phyloP scores from a whole-genome alignment of 2,888 invertebrate genomes.

The Sminthurinus aureus region DNA sequence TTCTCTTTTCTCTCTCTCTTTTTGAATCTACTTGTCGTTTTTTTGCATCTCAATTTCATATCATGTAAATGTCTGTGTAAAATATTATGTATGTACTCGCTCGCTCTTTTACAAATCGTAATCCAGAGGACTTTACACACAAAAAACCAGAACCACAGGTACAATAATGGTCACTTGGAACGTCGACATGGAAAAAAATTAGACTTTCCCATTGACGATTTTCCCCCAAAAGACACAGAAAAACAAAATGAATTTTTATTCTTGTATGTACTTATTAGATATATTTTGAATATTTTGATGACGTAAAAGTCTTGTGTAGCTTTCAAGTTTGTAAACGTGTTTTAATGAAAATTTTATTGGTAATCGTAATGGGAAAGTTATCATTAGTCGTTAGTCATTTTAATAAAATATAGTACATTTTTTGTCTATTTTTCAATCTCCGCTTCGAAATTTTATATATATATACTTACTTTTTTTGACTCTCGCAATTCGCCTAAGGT shows the following conservation, averaged over 20 bases:
- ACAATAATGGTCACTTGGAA: conserved; percentile 50
- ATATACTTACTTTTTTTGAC: background rate
- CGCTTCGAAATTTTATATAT: conserved; percentile 29
- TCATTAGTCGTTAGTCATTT: conserved; percentile 10
- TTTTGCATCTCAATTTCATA: no score
- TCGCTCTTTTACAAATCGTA: background rate
- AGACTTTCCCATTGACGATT: conserved; percentile 31
- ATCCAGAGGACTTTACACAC: conserved; percentile 10
- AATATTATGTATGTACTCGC: no score
- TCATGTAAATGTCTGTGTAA: background rate
- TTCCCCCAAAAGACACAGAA: no score
- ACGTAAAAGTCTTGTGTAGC: background rate
- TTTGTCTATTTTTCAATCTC: conserved; percentile 41
- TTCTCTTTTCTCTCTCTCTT: conserved; percentile 28
- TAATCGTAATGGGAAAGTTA: conserved; percentile 30
- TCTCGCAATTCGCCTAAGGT: conserved; percentile 26
- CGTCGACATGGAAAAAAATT: conserved; percentile 33
- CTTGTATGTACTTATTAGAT: no score
- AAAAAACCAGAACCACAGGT: conserved; percentile 41
- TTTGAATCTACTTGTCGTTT: background rate
- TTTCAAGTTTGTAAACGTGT: conserved; percentile 14
- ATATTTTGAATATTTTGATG: background rate
- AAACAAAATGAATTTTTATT: no score
- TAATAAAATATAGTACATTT: background rate
- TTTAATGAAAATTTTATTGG: background rate